Evolutionary conservation across 2,888 invertebrate species (phyloP).

Genomic region (Caenorhabditis japonica): DNA sequence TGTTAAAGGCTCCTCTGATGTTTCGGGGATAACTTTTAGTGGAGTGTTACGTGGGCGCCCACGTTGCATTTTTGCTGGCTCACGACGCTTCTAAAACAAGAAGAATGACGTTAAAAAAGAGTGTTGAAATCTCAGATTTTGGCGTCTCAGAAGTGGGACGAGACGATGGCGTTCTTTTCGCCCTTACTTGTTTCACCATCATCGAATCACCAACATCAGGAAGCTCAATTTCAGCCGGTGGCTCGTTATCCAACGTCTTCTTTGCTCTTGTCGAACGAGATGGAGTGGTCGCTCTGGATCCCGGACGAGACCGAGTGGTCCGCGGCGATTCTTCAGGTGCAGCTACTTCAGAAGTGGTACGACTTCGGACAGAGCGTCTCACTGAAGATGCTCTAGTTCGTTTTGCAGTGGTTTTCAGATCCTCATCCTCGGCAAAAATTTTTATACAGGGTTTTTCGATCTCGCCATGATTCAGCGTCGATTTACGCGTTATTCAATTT

Average conservation of each 20-base stretch:
- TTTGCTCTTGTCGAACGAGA: not conserved
- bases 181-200: not conserved
- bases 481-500: too few relatives aligned
- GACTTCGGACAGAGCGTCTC: not conserved
- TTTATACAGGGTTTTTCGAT: too few relatives aligned
- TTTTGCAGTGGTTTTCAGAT: not conserved
- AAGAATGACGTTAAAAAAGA: too few relatives aligned
- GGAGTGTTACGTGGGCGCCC: conserved; percentile 6
- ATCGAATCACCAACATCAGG: conserved; percentile 1
- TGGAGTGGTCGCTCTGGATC: not conserved
- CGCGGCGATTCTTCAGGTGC: too few relatives aligned
- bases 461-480: too few relatives aligned
- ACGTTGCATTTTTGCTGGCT: conserved; percentile 12
- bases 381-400: not conserved
- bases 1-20: not conserved
- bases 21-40: conserved; percentile 16
- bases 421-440: not conserved
- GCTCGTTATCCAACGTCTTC: not conserved
- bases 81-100: conserved; percentile 24
- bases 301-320: not conserved
- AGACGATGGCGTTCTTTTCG: not conserved
- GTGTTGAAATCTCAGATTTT: not conserved
- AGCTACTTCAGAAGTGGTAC: not conserved
- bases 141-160: conserved; percentile 14
- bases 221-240: not conserved